Evolutionary conservation across 2,888 invertebrate genomes (phyloP).

Genomic region (Allolobophora icterica): DNA sequence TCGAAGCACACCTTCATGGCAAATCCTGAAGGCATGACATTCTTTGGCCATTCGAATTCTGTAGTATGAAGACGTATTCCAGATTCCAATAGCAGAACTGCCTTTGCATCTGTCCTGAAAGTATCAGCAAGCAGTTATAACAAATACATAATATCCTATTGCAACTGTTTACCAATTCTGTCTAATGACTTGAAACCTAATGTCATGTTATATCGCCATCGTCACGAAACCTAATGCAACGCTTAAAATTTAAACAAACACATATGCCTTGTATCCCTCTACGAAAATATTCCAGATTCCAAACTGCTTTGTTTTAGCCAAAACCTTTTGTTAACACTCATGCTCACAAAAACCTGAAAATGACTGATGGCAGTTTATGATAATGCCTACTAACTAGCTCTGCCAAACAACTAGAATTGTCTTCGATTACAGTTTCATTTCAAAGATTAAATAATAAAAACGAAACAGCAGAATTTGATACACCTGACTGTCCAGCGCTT

Average conservation of each 20-base stretch:
- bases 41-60: slow-evolving; percentile 97
- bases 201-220: too few relatives aligned
- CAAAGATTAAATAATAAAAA: background rate
- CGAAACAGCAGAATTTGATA: background rate
- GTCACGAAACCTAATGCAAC: background rate
- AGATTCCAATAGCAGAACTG: slow-evolving; percentile 87
- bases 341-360: background rate
- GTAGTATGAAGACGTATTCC: slow-evolving; percentile 92
- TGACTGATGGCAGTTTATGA: background rate
- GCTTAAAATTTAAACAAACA: background rate
- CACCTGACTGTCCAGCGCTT: background rate
- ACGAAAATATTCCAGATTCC: background rate
- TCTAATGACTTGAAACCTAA: background rate
- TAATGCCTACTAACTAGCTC: too few relatives aligned
- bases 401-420: background rate
- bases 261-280: background rate
- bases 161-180: background rate
- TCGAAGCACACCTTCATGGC: slow-evolving; percentile 86
- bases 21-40: slow-evolving; percentile 90
- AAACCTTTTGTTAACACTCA: background rate
- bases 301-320: background rate
- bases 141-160: background rate
- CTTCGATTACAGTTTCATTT: background rate
- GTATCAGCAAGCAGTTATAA: background rate
- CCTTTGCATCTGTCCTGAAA: slow-evolving; percentile 85